Percentiles rank a stretch among this genome's conserved stretches.
Conservation (phyloP, 2,888 invertebrate genomes). For the Melieria picta region DNA sequence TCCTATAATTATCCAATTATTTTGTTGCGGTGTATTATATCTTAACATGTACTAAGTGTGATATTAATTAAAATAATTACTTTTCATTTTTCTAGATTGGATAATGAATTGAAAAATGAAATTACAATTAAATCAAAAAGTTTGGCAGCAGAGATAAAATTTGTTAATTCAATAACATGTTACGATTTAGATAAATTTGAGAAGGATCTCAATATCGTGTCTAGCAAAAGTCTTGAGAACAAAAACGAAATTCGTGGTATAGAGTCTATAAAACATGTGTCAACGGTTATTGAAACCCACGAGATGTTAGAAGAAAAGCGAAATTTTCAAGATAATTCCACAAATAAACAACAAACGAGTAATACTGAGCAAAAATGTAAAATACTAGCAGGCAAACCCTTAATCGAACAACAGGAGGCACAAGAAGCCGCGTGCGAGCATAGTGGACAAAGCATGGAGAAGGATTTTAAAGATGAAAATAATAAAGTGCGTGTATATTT, state of each 20-base stretch:
- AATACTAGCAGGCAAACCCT: neutral
- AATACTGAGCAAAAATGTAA: neutral
- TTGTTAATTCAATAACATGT: constrained; percentile 54
- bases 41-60: too few relatives aligned
- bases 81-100: constrained; percentile 51
- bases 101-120: constrained; percentile 53
- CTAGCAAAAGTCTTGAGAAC: too few relatives aligned
- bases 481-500: constrained; percentile 4
- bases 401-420: neutral
- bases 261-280: too few relatives aligned
- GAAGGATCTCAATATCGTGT: neutral
- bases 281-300: too few relatives aligned
- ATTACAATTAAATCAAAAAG: constrained; percentile 55
- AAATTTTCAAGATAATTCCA: neutral
- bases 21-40: too few relatives aligned
- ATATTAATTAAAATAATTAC: constrained; percentile 3
- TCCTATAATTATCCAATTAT: too few relatives aligned
- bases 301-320: too few relatives aligned
- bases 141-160: constrained; percentile 59
- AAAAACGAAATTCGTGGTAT: too few relatives aligned
- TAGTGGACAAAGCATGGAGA: neutral
- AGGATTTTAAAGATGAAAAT: constrained; percentile 1
- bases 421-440: too few relatives aligned
- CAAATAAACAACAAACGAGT: neutral
- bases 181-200: constrained; percentile 43